Conservation (phyloP, 2,113 vertebrate species). For the Petromus typicus region DNA sequence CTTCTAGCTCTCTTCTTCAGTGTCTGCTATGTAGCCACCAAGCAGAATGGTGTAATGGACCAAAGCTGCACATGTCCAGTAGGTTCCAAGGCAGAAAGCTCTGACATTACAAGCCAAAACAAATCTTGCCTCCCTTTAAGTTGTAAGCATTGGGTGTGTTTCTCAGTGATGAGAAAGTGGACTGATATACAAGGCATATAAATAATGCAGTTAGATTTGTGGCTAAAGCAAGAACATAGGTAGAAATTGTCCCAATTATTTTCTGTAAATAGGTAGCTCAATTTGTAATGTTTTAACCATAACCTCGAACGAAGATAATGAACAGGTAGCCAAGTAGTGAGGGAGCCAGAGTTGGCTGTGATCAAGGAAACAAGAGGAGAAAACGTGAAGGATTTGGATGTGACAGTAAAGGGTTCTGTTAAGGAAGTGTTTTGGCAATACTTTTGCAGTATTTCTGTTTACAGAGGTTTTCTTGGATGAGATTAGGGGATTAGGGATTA, state of each 20-base stretch:
- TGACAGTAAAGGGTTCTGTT: background rate
- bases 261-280: background rate
- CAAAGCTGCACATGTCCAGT: too few relatives aligned
- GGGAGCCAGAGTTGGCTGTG: conserved; percentile 31
- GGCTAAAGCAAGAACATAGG: conserved; percentile 5
- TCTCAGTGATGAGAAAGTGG: background rate
- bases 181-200: background rate
- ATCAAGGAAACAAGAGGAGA: conserved; percentile 30
- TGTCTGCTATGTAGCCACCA: background rate
- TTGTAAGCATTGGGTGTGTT: background rate
- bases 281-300: conserved; percentile 46
- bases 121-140: background rate
- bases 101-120: background rate
- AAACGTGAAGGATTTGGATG: conserved; percentile 20
- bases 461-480: background rate
- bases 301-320: conserved; percentile 45
- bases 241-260: conserved; percentile 10
- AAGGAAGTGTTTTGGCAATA: background rate
- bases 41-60: too few relatives aligned
- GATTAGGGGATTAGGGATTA: background rate
- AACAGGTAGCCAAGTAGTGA: background rate
- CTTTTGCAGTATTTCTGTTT: background rate
- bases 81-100: background rate
- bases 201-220: background rate
- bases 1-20: background rate